phyloP scores from a whole-genome alignment of 2,888 invertebrate genomes.

The Lomographa bimaculata region DNA sequence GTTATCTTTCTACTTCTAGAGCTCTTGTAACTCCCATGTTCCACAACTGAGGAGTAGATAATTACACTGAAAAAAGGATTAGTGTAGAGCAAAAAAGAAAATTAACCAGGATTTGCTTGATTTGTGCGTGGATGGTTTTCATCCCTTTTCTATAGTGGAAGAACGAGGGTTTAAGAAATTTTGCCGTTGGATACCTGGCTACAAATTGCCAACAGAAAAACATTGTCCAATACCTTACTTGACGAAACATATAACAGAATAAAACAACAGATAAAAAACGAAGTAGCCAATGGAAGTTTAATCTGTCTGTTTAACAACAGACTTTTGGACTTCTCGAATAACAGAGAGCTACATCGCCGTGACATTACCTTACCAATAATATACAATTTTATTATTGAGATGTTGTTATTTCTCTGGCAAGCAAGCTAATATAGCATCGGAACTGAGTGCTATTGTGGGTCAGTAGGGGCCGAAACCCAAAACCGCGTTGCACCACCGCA shows the following conservation, averaged over 20 bases:
- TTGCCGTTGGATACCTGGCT: conserved; percentile 35
- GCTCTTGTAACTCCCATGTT: too few relatives aligned
- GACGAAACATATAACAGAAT: conserved; percentile 5
- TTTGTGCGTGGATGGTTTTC: conserved; percentile 26
- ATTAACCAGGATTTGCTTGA: conserved; percentile 16
- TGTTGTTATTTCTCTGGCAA: conserved; percentile 28
- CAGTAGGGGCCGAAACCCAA: conserved; percentile 15
- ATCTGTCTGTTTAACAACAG: conserved; percentile 33
- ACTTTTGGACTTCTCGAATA: conserved; percentile 38
- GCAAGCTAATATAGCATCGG: conserved; percentile 33
- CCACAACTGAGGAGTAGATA: background rate
- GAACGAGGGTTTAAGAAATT: conserved; percentile 33
- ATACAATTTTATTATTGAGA: conserved; percentile 16
- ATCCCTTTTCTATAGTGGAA: conserved; percentile 36
- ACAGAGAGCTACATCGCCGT: conserved; percentile 28
- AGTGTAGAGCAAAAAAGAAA: conserved; percentile 20
- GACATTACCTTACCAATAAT: conserved; percentile 36
- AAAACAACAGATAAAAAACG: background rate
- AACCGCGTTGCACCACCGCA: too few relatives aligned
- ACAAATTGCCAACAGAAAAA: conserved; percentile 32
- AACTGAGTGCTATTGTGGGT: conserved; percentile 21
- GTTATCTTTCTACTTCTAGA: too few relatives aligned
- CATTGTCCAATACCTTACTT: conserved; percentile 26
- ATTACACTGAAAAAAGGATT: conserved; percentile 18
- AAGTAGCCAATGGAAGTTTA: background rate